Conservation (phyloP, 64 coral and sea anemone genomes). For the Acropora yongei region DNA sequence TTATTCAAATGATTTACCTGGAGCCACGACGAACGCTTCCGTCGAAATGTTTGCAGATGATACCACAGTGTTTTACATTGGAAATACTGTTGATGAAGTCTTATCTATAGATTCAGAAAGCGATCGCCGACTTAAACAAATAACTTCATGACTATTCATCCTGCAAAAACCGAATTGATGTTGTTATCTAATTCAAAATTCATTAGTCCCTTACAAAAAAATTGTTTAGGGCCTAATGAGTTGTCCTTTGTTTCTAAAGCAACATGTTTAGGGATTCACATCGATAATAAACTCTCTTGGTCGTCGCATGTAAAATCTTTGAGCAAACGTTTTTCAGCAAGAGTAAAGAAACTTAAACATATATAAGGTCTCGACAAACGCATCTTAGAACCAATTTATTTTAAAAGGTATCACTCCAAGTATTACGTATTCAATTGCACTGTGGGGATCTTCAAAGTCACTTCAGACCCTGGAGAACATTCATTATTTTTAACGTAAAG, state of each 20-base stretch:
- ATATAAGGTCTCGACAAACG: neutral
- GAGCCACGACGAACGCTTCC: neutral
- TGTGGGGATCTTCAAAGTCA: neutral
- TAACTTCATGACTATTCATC: slow-evolving; percentile 6
- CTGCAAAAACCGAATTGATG: slow-evolving; percentile 32
- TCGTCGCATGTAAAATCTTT: neutral
- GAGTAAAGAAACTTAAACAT: neutral
- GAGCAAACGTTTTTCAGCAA: neutral
- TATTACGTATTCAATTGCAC: neutral
- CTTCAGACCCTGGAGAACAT: neutral
- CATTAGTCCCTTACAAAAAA: neutral
- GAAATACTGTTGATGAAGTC: slow-evolving; percentile 28
- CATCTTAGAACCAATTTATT: slow-evolving; percentile 15
- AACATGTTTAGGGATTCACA: neutral
- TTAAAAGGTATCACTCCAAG: neutral
- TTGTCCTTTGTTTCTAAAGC: neutral
- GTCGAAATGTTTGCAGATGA: slow-evolving; percentile 34
- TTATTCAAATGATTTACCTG: neutral
- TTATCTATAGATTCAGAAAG: neutral
- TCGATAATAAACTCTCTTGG: slow-evolving; percentile 7
- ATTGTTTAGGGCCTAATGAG: neutral
- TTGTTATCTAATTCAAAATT: neutral
- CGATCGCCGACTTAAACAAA: neutral
- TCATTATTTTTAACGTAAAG: slow-evolving; percentile 20
- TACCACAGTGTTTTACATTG: slow-evolving; percentile 17